These are phyloP conservation scores for Phenganax subtilis DNA, from an alignment of 92 coral and sea anemone species.

Conservation along the genomic window DNA sequence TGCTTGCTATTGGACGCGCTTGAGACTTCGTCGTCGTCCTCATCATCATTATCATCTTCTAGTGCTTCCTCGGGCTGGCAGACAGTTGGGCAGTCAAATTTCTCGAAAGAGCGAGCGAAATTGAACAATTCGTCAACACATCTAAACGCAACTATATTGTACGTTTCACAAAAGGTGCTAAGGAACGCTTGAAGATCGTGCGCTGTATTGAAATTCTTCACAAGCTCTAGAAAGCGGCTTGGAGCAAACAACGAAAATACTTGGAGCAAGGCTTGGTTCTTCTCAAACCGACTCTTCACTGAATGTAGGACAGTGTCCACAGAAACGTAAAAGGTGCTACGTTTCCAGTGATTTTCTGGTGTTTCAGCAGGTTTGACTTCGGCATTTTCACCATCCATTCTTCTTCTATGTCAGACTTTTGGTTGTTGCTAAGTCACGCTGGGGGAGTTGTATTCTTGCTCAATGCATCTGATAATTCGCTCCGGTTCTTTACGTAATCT, in stretches of 20 bases:
- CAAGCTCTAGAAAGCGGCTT: slow-evolving; percentile 1
- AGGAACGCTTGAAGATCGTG: background rate
- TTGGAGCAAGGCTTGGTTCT: slow-evolving; percentile 1
- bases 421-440: background rate
- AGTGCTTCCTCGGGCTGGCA: background rate
- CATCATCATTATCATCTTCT: background rate
- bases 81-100: background rate
- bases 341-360: slow-evolving; percentile 20
- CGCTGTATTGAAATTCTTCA: background rate
- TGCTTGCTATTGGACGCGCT: slow-evolving; percentile 1
- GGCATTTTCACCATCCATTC: slow-evolving; percentile 7
- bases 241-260: slow-evolving; percentile 15
- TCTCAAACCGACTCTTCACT: slow-evolving; percentile 21
- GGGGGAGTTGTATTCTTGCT: background rate
- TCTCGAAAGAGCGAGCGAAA: background rate
- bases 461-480: too few relatives aligned
- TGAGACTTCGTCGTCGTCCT: background rate
- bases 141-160: background rate
- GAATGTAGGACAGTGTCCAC: slow-evolving; percentile 9
- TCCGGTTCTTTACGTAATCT: background rate
- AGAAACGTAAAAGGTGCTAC: slow-evolving; percentile 14
- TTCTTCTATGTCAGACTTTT: background rate
- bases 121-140: slow-evolving; percentile 21
- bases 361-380: slow-evolving; percentile 2
- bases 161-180: background rate